Evolutionary conservation across 2,888 invertebrate genomes (phyloP), one percentile per base, ranked within the genome.

Genomic region (Caenorhabditis sinica): DNA sequence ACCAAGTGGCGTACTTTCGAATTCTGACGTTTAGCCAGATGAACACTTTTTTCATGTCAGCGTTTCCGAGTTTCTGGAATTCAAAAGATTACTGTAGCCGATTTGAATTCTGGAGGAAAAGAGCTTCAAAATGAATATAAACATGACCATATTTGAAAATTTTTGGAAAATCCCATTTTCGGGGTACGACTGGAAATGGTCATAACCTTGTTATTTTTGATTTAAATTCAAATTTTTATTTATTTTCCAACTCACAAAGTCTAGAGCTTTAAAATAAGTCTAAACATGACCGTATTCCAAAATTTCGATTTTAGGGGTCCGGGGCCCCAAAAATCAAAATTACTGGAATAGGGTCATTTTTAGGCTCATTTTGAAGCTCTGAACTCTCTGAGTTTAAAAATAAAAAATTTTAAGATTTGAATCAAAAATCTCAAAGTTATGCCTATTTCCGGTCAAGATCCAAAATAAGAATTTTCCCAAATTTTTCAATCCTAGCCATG

Each of bases 1-100:
- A 76, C 75, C 75, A 76, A 9, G 45, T 68, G 6, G 75, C 66
- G 20, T 76, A 49, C 30, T 76, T 76, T 23, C 68, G 58, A 25
- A 76, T 68, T 43, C 75, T 9, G 0, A 43, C 66, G 25, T 76
- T 76, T 17, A 76, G 8, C 75, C 75, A 76, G 11, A 11, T 8
- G 0, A 40, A 15, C 4, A 76, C 66, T n/a, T 13, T 43, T 9
- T 60, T 56, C 68, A 76, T 43, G 30, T 76, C 66, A 1, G 75
- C 75, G 33, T 43, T 66, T 9, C 68, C 66, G 9, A 76, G 40
- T 45, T 43, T 20, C 69, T 69, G 53, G 17, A 69, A 69, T 53
- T 53, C 2, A 11, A 13, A 40, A 13, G 40, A 40, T 40, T 40
- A 40, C 40, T 40, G 40, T 49, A 20, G 49, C 13, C 4, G 53